phyloP scores from a whole-genome alignment of 2,888 invertebrate species.

The Phortica magna region DNA sequence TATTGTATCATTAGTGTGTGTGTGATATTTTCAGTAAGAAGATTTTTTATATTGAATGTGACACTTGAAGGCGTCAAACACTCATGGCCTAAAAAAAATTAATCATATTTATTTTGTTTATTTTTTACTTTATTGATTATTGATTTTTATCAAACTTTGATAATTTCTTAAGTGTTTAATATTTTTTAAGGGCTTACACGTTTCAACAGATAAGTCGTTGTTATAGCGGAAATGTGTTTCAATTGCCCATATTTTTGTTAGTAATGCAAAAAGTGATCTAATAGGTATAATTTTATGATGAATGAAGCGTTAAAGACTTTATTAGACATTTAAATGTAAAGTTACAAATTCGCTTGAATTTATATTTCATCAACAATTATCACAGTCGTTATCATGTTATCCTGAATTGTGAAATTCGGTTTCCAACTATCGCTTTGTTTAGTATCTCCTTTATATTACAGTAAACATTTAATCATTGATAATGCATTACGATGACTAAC shows the following conservation, averaged over 20 bases:
- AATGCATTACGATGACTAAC: not conserved
- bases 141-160: no score
- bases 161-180: no score
- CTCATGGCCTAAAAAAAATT: conserved; percentile 72
- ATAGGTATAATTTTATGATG: no score
- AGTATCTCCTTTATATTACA: not conserved
- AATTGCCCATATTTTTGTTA: not conserved
- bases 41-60: conserved; percentile 10
- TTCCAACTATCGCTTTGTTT: not conserved
- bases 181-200: no score
- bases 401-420: not conserved
- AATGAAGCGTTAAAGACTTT: no score
- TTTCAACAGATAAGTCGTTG: not conserved
- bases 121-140: not conserved
- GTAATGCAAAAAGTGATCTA: no score
- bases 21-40: not conserved
- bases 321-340: no score
- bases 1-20: conserved; percentile 60
- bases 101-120: conserved; percentile 52
- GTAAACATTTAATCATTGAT: conserved; percentile 23
- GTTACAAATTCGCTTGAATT: no score
- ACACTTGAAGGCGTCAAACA: conserved; percentile 45
- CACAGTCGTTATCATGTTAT: no score
- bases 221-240: not conserved
- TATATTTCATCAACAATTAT: no score